A percentile compares a stretch with the other conserved stretches of the same genome.
Evolutionary conservation across 2,797 vertebrate species (phyloP).

Genomic region (Falco cherrug): DNA sequence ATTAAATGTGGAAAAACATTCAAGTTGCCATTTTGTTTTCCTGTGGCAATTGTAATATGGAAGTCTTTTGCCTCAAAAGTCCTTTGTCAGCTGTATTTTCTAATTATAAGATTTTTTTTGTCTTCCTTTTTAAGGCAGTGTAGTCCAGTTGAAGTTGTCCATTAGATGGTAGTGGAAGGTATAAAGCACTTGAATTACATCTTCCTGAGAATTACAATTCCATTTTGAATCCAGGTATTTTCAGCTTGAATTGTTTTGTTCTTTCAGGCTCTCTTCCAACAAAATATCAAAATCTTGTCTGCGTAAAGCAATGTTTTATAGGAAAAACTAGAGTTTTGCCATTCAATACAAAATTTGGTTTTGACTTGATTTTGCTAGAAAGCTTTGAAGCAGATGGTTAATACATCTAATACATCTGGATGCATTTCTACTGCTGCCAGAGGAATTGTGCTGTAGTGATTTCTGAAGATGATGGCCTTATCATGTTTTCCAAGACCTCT

Average conservation of each 20-base stretch:
- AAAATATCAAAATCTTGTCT: background rate
- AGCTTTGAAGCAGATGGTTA: constrained; percentile 19
- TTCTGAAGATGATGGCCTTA: background rate
- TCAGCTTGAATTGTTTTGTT: background rate
- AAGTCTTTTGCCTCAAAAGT: background rate
- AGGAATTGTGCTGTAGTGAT: background rate
- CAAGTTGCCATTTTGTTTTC: background rate
- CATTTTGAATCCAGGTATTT: constrained; percentile 14
- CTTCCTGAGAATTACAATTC: background rate
- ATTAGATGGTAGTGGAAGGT: background rate
- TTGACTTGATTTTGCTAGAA: constrained; percentile 22
- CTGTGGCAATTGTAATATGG: background rate
- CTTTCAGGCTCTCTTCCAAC: constrained; percentile 14
- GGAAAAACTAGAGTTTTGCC: constrained; percentile 16
- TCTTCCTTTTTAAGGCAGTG: background rate
- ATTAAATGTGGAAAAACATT: background rate
- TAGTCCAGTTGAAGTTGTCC: background rate
- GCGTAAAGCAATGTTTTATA: background rate
- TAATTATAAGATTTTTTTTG: background rate
- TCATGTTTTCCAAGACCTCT: background rate
- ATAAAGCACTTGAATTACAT: background rate
- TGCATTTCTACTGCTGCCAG: background rate
- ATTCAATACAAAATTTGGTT: background rate
- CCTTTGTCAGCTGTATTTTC: background rate
- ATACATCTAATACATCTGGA: background rate